Evolutionary conservation across 2,888 invertebrate species (phyloP).

Genomic region (Marronus borbonicus): DNA sequence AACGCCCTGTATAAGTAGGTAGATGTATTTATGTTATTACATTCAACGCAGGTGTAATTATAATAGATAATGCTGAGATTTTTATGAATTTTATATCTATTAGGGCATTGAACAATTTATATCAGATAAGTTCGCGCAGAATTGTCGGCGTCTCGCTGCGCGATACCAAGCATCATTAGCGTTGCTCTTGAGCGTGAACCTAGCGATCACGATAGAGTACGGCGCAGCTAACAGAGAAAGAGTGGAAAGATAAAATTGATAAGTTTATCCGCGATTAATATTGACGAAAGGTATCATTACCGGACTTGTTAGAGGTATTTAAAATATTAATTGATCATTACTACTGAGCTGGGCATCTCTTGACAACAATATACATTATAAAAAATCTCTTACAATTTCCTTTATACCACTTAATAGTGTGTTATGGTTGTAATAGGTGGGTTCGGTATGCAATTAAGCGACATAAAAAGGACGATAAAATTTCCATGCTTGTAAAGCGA

Average conservation of each 20-base stretch:
- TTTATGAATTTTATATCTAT: constrained; percentile 6
- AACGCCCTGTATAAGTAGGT: too few species aligned
- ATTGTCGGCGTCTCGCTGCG: neutral
- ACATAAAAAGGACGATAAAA: constrained; percentile 50
- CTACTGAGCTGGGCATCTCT: constrained; percentile 47
- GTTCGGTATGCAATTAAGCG: constrained; percentile 48
- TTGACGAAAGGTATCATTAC: constrained; percentile 48
- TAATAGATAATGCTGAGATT: neutral
- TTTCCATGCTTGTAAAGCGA: constrained; percentile 43
- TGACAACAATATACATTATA: constrained; percentile 48
- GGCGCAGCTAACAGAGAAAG: constrained; percentile 23
- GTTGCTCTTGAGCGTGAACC: constrained; percentile 1
- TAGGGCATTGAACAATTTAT: constrained; percentile 3
- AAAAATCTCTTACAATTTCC: constrained; percentile 50
- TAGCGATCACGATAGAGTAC: neutral
- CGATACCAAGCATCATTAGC: constrained; percentile 11
- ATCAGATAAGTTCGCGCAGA: neutral
- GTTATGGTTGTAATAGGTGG: constrained; percentile 47
- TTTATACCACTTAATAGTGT: constrained; percentile 51
- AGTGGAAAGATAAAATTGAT: constrained; percentile 44
- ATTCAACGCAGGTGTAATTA: neutral
- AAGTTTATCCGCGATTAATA: constrained; percentile 51
- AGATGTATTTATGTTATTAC: too few species aligned
- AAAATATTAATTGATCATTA: constrained; percentile 51
- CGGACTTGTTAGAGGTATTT: constrained; percentile 48